Evolutionary conservation across 2,888 invertebrate genomes (phyloP).

Genomic region (Pterostichus niger): DNA sequence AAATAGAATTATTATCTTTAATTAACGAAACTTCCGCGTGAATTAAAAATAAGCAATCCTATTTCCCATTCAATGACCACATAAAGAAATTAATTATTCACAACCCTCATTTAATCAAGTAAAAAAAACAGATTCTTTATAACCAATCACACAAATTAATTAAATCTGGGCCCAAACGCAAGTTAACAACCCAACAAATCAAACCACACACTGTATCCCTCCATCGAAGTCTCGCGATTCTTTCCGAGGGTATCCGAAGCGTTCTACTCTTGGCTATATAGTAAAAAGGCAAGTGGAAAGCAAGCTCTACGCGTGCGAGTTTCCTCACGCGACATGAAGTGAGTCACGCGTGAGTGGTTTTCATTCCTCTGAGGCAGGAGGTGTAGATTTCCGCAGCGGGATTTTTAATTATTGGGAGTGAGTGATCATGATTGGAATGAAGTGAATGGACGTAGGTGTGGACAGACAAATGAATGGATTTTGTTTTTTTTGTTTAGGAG

Average conservation of each 20-base stretch:
- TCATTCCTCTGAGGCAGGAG: neutral
- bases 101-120: slow-evolving; percentile 24
- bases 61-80: neutral
- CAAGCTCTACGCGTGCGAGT: slow-evolving; percentile 23
- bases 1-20: too few relatives aligned
- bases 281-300: neutral
- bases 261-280: neutral
- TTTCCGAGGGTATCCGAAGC: neutral
- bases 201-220: slow-evolving; percentile 22
- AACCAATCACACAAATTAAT: slow-evolving; percentile 45
- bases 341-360: slow-evolving; percentile 45
- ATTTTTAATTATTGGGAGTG: slow-evolving; percentile 42
- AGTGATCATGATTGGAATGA: slow-evolving; percentile 15
- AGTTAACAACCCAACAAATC: slow-evolving; percentile 19
- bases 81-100: slow-evolving; percentile 41
- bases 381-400: slow-evolving; percentile 4
- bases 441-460: slow-evolving; percentile 3
- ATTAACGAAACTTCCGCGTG: neutral
- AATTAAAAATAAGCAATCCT: neutral
- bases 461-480: slow-evolving; percentile 17
- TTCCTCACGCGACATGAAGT: slow-evolving; percentile 52
- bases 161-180: neutral
- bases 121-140: slow-evolving; percentile 36
- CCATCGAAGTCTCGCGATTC: neutral
- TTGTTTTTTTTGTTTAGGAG: slow-evolving; percentile 12